Percentiles rank a stretch among this genome's conserved stretches.
Evolutionary conservation across 2,797 vertebrate genomes (phyloP).

Genomic region (Dipus sagitta): DNA sequence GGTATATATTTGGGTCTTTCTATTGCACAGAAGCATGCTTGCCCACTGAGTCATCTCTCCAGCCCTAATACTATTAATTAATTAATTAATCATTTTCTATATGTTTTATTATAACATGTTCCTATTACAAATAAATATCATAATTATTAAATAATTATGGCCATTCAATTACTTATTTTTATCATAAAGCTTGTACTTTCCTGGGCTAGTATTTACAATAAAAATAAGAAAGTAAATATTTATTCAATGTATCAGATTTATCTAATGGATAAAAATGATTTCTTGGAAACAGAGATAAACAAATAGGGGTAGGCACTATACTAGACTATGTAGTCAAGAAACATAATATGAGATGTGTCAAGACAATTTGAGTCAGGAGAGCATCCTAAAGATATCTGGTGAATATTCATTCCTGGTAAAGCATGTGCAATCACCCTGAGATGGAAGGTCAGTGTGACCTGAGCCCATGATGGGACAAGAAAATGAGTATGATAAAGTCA

Average conservation of each 20-base stretch:
- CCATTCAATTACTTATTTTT: not conserved
- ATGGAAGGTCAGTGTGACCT: not conserved
- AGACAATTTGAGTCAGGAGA: not conserved
- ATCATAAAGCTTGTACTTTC: not conserved
- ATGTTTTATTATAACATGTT: not conserved
- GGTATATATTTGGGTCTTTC: too few species aligned
- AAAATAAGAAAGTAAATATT: not conserved
- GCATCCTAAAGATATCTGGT: not conserved
- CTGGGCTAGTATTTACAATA: not conserved
- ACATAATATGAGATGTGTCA: not conserved
- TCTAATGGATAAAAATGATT: not conserved
- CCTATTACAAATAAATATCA: not conserved
- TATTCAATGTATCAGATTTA: not conserved
- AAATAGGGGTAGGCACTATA: not conserved
- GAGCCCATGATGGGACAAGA: not conserved
- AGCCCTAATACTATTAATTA: not conserved
- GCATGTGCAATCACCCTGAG: not conserved
- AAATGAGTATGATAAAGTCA: not conserved
- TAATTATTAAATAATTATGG: conserved; percentile 5
- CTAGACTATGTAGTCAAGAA: not conserved
- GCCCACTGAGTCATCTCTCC: not conserved
- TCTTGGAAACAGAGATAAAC: not conserved
- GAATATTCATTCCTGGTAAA: not conserved
- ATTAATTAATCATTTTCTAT: not conserved
- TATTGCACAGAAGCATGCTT: too few species aligned